Conservation (phyloP, 2,113 vertebrate species). For the Zapus hudsonius region DNA sequence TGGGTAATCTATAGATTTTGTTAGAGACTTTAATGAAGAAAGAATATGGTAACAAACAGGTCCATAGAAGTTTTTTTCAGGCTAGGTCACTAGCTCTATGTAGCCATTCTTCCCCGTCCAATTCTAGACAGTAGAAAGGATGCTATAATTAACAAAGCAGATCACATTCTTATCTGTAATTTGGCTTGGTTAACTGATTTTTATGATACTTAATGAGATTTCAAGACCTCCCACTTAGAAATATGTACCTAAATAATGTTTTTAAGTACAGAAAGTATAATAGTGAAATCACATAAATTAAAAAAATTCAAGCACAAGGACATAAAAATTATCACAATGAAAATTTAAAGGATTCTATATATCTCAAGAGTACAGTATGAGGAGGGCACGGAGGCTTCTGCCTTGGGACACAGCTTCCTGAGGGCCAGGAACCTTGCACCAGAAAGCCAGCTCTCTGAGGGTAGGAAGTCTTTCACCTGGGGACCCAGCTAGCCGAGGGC, state of each 20-base stretch:
- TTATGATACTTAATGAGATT: conserved; percentile 11
- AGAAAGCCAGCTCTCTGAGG: too few relatives aligned
- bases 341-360: neutral
- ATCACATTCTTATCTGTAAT: conserved; percentile 25
- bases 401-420: too few relatives aligned
- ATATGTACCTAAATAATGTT: conserved; percentile 8
- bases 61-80: conserved; percentile 40
- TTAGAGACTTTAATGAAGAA: conserved; percentile 16
- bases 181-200: conserved; percentile 21
- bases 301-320: conserved; percentile 29
- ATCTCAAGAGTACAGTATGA: conserved; percentile 21
- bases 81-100: neutral
- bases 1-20: neutral
- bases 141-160: neutral
- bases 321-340: conserved; percentile 41
- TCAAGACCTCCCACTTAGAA: conserved; percentile 24
- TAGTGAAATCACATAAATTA: neutral
- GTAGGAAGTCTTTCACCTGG: too few relatives aligned
- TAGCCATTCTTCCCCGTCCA: conserved; percentile 34
- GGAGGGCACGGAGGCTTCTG: too few relatives aligned
- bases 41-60: neutral
- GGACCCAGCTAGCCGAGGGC: too few relatives aligned
- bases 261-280: conserved; percentile 48
- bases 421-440: too few relatives aligned
- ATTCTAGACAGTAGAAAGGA: neutral